Conservation (phyloP, 1,140 invertebrate genomes). For the Palaemon carinicauda region DNA sequence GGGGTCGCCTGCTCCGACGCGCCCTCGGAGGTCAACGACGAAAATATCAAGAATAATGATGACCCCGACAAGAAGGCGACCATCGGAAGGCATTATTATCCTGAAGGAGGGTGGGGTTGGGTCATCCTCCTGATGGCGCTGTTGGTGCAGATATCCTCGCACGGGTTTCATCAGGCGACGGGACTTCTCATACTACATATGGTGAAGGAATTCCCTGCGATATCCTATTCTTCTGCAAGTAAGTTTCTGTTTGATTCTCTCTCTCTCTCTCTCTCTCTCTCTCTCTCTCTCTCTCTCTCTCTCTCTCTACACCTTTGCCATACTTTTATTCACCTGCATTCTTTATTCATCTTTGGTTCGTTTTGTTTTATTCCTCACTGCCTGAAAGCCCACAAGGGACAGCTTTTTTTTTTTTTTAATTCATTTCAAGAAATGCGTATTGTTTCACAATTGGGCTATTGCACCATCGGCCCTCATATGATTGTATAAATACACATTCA, state of each 20-base stretch:
- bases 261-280: no score
- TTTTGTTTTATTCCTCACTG: no score
- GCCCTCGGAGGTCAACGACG: constrained; percentile 38
- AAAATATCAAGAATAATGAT: constrained; percentile 50
- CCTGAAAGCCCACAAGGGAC: no score
- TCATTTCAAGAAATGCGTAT: no score
- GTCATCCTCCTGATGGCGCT: constrained; percentile 72
- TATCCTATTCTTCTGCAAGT: constrained; percentile 69
- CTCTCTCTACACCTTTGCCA: no score
- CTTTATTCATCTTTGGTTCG: no score
- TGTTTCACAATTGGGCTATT: no score
- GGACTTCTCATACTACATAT: constrained; percentile 70
- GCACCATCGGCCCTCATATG: no score
- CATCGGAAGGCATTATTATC: constrained; percentile 78
- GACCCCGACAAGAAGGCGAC: constrained; percentile 69
- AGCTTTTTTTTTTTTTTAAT: no score
- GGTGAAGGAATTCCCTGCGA: constrained; percentile 67
- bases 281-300: no score
- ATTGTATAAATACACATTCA: no score
- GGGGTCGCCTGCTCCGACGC: constrained; percentile 43
- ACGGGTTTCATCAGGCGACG: constrained; percentile 72
- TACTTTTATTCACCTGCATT: no score
- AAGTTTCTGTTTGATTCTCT: constrained; percentile 49
- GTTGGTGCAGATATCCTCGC: constrained; percentile 71
- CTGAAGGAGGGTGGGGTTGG: constrained; percentile 81